phyloP scores from a whole-genome alignment of 1,140 invertebrate genomes.

The Pogonus chalceus region DNA sequence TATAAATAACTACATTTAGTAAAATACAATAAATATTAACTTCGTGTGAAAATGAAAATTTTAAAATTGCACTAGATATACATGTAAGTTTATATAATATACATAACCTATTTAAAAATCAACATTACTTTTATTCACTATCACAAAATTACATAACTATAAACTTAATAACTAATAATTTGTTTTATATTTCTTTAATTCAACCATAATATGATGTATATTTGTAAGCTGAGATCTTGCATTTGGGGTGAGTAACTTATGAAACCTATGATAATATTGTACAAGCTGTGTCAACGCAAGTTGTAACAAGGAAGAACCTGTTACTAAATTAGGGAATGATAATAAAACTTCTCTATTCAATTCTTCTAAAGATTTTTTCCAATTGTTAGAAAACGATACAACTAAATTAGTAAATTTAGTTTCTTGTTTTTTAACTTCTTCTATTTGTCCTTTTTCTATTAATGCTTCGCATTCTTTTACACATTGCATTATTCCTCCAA shows the following conservation, averaged over 20 bases:
- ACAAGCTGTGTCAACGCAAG: slow-evolving; percentile 90
- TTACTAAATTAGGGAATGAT: slow-evolving; percentile 93
- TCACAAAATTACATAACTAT: no score
- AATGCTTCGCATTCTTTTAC: slow-evolving; percentile 90
- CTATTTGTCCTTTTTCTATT: slow-evolving; percentile 69
- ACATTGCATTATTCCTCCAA: slow-evolving; percentile 92
- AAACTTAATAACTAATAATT: slow-evolving; percentile 63
- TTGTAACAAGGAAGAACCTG: slow-evolving; percentile 87
- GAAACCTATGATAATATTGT: slow-evolving; percentile 96
- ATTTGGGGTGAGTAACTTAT: slow-evolving; percentile 86
- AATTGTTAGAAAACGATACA: slow-evolving; percentile 79
- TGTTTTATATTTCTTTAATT: slow-evolving; percentile 98
- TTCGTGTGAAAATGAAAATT: no score
- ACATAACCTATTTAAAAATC: no score
- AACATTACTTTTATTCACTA: no score
- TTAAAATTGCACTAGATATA: no score
- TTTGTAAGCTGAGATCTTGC: slow-evolving; percentile 87
- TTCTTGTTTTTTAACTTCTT: slow-evolving; percentile 73
- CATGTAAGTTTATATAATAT: no score
- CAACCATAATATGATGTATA: slow-evolving; percentile 98
- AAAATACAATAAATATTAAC: no score
- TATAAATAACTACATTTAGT: no score
- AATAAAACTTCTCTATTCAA: slow-evolving; percentile 90
- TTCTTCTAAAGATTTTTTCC: slow-evolving; percentile 90
- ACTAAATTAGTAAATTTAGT: slow-evolving; percentile 73